phyloP scores from a whole-genome alignment of 2,888 invertebrate genomes.

The Drosophila bunnanda region DNA sequence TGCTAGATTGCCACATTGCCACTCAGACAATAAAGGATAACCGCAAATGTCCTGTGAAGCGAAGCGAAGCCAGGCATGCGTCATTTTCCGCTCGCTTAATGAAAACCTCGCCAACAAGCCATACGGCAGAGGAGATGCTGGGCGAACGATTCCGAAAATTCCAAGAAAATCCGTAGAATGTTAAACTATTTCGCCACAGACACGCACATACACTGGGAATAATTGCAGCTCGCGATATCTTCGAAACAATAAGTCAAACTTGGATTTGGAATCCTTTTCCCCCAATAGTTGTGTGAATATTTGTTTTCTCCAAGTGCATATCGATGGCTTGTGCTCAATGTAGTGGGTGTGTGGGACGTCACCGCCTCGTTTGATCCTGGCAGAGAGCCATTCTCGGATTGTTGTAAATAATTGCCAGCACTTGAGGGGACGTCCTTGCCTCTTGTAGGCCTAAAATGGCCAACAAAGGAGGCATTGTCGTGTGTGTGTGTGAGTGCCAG shows the following conservation, averaged over 20 bases:
- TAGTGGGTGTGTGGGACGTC: not conserved
- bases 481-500: constrained; percentile 5
- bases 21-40: constrained; percentile 49
- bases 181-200: constrained; percentile 26
- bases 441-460: constrained; percentile 34
- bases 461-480: constrained; percentile 38
- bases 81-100: constrained; percentile 53
- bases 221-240: not conserved
- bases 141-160: constrained; percentile 13
- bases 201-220: constrained; percentile 12
- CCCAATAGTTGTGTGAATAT: not conserved
- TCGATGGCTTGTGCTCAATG: constrained; percentile 19
- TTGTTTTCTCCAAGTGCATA: constrained; percentile 8
- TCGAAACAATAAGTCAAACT: not conserved
- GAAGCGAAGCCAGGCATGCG: constrained; percentile 41
- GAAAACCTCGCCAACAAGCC: constrained; percentile 37
- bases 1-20: constrained; percentile 28
- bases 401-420: constrained; percentile 51
- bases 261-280: no score
- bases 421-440: constrained; percentile 41
- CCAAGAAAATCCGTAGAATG: constrained; percentile 32
- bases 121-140: constrained; percentile 34
- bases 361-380: constrained; percentile 33
- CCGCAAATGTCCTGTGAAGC: constrained; percentile 48
- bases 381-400: constrained; percentile 38